Evolutionary conservation across 2,888 invertebrate species (phyloP).

Genomic region (Philhelius pedissequus): DNA sequence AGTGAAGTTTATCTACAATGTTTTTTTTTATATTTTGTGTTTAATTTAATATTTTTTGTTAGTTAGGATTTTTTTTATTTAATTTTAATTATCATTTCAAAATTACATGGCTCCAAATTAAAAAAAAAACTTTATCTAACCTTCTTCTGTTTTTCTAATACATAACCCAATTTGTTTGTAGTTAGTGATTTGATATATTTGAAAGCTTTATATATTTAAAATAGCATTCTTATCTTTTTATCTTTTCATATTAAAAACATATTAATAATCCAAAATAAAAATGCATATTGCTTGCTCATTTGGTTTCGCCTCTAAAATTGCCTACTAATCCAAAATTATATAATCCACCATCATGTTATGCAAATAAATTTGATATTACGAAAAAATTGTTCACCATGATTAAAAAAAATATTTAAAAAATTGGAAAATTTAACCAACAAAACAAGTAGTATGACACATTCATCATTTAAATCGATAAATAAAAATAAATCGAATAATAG

Average conservation of each 20-base stretch:
- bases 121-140: no score
- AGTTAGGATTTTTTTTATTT: no score
- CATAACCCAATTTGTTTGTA: background rate
- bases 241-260: constrained; percentile 53
- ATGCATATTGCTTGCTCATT: constrained; percentile 56
- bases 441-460: constrained; percentile 55
- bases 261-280: background rate
- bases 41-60: no score
- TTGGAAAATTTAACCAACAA: constrained; percentile 15
- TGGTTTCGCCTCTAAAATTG: constrained; percentile 44
- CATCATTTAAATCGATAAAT: constrained; percentile 52
- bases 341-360: constrained; percentile 10
- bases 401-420: constrained; percentile 15
- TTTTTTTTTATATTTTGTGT: no score
- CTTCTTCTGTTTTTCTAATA: no score
- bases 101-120: no score
- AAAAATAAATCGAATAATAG: constrained; percentile 55
- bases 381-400: background rate
- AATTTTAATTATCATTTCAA: no score
- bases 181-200: background rate
- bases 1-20: no score
- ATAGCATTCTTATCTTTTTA: constrained; percentile 35
- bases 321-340: constrained; percentile 14
- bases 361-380: constrained; percentile 10
- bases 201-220: background rate